phyloP scores from a whole-genome alignment of 2,888 invertebrate species.

The Caenorhabditis macrosperma region DNA sequence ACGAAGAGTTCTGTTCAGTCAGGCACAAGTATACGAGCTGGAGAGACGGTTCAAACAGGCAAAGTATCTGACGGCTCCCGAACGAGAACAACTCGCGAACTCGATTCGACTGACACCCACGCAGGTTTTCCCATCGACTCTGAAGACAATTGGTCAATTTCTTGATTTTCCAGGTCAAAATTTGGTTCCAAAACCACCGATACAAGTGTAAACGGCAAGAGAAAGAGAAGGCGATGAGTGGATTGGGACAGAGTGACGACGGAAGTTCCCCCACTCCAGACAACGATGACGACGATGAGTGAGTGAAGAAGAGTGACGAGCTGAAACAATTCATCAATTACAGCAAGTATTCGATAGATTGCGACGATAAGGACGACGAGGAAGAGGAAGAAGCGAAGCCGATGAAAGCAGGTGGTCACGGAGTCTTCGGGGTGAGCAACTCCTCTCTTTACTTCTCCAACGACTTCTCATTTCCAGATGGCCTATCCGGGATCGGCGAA shows the following conservation, averaged over 20 bases:
- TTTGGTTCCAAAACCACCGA: constrained; percentile 74
- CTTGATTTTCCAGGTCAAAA: constrained; percentile 62
- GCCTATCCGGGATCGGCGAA: constrained; percentile 25
- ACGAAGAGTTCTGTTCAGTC: constrained; percentile 70
- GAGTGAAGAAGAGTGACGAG: neutral
- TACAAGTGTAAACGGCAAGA: constrained; percentile 72
- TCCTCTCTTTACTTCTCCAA: too few species aligned
- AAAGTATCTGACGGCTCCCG: constrained; percentile 93
- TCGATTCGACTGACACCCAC: constrained; percentile 96
- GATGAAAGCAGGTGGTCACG: constrained; percentile 4
- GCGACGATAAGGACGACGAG: constrained; percentile 53
- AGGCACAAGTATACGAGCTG: constrained; percentile 71
- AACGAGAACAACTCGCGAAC: constrained; percentile 95
- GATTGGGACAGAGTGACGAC: constrained; percentile 56
- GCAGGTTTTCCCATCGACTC: constrained; percentile 82
- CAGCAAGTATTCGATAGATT: constrained; percentile 57
- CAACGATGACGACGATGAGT: constrained; percentile 58
- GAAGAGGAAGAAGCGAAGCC: constrained; percentile 26
- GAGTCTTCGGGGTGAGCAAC: constrained; percentile 29
- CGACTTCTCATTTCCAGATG: constrained; percentile 13
- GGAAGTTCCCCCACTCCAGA: constrained; percentile 47
- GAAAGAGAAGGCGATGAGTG: constrained; percentile 71
- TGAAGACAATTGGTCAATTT: neutral
- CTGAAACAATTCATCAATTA: too few species aligned
- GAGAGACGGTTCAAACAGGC: constrained; percentile 94